These are phyloP conservation scores for Ectropis crepuscularia DNA, from an alignment of 2,888 invertebrate species.

Conservation along the genomic window DNA sequence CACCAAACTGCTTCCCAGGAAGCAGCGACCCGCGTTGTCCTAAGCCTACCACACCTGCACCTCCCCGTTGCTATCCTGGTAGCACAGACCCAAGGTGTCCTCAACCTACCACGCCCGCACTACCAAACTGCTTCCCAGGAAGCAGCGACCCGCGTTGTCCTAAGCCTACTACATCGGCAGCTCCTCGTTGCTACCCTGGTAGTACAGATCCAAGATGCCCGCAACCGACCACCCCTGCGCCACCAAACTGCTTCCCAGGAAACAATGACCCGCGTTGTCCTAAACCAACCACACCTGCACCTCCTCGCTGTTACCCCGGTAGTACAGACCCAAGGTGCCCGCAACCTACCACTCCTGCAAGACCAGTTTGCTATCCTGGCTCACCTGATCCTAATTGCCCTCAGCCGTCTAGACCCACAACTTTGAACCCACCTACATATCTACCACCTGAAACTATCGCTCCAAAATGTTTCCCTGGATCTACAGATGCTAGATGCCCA, in stretches of 20 bases:
- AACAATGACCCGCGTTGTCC: constrained; percentile 51
- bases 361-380: constrained; percentile 49
- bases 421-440: constrained; percentile 44
- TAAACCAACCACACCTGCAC: constrained; percentile 38
- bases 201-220: constrained; percentile 51
- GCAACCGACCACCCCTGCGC: constrained; percentile 46
- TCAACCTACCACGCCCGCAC: constrained; percentile 37
- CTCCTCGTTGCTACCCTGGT: constrained; percentile 48
- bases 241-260: constrained; percentile 59
- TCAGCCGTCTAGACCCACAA: constrained; percentile 43
- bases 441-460: constrained; percentile 40
- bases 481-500: constrained; percentile 48
- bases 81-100: constrained; percentile 51
- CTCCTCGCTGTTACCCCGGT: constrained; percentile 45
- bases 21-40: constrained; percentile 51
- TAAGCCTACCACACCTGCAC: constrained; percentile 46
- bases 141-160: constrained; percentile 48
- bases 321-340: constrained; percentile 48
- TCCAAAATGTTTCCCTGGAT: constrained; percentile 48
- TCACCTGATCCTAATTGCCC: constrained; percentile 62
- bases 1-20: constrained; percentile 60
- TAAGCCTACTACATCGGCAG: constrained; percentile 41
- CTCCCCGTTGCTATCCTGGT: constrained; percentile 59
- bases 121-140: constrained; percentile 45
- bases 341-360: constrained; percentile 41